phyloP scores from a whole-genome alignment of 2,797 vertebrate genomes.

The Microhierax caerulescens region DNA sequence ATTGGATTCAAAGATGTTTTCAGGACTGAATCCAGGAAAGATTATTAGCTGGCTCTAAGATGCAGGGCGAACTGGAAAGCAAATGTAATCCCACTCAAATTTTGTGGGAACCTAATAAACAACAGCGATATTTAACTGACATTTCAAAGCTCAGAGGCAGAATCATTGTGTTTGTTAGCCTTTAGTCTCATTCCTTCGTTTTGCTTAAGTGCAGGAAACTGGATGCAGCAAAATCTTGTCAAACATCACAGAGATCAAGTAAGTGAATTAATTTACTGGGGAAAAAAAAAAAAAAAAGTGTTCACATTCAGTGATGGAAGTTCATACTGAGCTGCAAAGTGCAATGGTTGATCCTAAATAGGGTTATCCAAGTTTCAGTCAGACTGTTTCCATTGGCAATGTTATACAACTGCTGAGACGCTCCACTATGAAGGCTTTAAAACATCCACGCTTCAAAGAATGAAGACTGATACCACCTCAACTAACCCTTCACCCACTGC shows the following conservation, averaged over 20 bases:
- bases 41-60: not conserved
- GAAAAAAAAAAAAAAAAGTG: not conserved
- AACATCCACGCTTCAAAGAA: not conserved
- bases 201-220: not conserved
- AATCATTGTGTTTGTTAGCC: not conserved
- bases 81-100: conserved; percentile 34
- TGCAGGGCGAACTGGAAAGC: not conserved
- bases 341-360: not conserved
- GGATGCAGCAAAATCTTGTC: not conserved
- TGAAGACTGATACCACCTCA: not conserved
- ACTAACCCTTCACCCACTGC: not conserved
- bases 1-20: not conserved
- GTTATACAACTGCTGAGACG: not conserved
- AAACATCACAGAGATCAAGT: not conserved
- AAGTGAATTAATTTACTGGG: not conserved
- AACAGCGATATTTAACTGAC: conserved; percentile 36
- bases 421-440: not conserved
- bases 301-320: not conserved
- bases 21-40: not conserved
- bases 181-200: not conserved
- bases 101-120: conserved; percentile 20
- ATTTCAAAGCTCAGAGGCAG: conserved; percentile 37
- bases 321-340: not conserved
- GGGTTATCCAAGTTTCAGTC: not conserved
- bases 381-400: not conserved